Conservation (phyloP, 2,113 vertebrate genomes). For the Pelodiscus sinensis region DNA sequence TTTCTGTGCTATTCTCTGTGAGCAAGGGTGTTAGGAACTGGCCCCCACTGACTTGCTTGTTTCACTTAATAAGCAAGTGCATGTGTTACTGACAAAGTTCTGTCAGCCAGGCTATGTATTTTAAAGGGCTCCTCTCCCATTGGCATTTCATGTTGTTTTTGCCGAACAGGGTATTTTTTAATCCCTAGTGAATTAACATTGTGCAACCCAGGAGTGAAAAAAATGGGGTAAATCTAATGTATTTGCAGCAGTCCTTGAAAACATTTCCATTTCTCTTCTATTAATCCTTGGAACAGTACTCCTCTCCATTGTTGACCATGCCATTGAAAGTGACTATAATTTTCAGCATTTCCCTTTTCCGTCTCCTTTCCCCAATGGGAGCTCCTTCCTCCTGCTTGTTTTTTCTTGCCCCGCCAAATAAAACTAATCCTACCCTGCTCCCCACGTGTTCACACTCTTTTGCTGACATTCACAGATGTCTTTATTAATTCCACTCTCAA, state of each 20-base stretch:
- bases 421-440: background rate
- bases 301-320: background rate
- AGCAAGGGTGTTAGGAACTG: background rate
- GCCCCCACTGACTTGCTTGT: background rate
- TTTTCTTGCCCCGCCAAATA: background rate
- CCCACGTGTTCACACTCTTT: background rate
- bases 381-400: background rate
- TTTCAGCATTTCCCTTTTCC: background rate
- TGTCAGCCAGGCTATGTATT: background rate
- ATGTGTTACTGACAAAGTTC: background rate
- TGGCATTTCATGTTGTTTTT: conserved; percentile 19
- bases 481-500: background rate
- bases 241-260: background rate
- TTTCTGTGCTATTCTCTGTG: background rate
- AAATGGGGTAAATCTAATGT: background rate
- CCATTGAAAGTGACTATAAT: rapidly evolving
- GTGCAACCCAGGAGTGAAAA: conserved; percentile 7
- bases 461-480: background rate
- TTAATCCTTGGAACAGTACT: no score
- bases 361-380: background rate
- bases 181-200: conserved; percentile 36
- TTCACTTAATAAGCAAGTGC: conserved; percentile 17
- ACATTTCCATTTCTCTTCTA: background rate
- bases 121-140: conserved; percentile 40
- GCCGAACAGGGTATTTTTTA: background rate